phyloP scores from a whole-genome alignment of 2,113 vertebrate species.

The Melanerpes formicivorus region DNA sequence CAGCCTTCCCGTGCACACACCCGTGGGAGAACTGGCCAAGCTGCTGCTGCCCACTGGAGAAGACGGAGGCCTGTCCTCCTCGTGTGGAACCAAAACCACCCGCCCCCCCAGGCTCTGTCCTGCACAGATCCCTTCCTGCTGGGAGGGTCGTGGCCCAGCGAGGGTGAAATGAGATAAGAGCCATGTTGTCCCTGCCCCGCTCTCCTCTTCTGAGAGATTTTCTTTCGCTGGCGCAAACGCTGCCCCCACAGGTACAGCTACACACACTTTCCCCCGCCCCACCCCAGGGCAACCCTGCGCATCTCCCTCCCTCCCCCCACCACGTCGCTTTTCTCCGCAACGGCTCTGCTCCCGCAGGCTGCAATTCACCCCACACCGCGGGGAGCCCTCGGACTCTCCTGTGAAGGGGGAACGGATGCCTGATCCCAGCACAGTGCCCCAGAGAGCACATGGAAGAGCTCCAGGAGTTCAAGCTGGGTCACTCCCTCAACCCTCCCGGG shows the following conservation, averaged over 20 bases:
- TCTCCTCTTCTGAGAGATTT: neutral
- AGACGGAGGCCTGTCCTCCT: neutral
- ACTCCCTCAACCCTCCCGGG: no score
- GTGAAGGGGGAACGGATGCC: neutral
- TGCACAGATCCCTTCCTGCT: neutral
- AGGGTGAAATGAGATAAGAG: neutral
- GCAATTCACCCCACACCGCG: neutral
- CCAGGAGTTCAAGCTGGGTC: neutral
- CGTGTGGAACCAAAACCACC: neutral
- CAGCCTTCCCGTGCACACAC: no score
- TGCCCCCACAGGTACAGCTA: neutral
- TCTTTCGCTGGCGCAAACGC: no score
- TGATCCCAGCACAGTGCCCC: neutral
- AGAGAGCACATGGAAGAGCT: neutral
- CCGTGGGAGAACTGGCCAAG: neutral
- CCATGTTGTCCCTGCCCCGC: neutral
- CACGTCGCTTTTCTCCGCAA: neutral
- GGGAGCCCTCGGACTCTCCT: neutral
- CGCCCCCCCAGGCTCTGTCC: neutral
- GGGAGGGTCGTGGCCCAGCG: neutral
- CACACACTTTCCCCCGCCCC: neutral
- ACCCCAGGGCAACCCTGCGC: neutral
- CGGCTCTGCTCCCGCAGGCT: neutral
- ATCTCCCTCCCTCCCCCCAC: neutral
- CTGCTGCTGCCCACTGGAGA: neutral